Percentiles rank a stretch among this genome's conserved stretches.
Evolutionary conservation across 2,888 invertebrate genomes (phyloP).

Genomic region (Autographa pulchrina): DNA sequence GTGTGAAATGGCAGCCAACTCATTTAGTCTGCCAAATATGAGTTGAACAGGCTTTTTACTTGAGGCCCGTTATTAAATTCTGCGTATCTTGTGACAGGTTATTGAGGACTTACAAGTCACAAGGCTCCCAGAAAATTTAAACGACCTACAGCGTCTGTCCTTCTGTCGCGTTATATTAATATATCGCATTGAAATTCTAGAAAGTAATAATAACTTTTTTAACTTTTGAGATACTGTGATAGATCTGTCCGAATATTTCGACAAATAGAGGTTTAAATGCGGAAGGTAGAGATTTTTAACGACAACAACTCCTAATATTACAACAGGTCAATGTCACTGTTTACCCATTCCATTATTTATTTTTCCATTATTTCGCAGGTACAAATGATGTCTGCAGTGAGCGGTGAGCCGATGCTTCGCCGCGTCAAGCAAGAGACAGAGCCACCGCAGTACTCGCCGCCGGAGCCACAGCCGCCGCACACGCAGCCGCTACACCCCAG

Average conservation of each 20-base stretch:
- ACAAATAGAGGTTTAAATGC: too few species aligned
- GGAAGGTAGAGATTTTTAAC: too few species aligned
- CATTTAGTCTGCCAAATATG: not conserved
- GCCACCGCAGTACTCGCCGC: conserved; percentile 88
- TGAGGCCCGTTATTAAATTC: conserved; percentile 5
- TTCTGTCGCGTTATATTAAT: not conserved
- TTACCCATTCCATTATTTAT: too few species aligned
- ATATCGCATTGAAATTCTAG: not conserved
- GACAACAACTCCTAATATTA: too few species aligned
- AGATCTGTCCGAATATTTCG: too few species aligned
- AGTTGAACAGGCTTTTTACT: conserved; percentile 5
- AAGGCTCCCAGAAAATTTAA: not conserved
- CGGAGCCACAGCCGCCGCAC: conserved; percentile 85
- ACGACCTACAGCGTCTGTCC: not conserved
- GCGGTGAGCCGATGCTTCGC: conserved; percentile 80
- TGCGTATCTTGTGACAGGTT: conserved; percentile 3
- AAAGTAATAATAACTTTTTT: not conserved
- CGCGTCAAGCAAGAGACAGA: conserved; percentile 86
- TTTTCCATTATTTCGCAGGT: conserved; percentile 82
- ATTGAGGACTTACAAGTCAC: not conserved
- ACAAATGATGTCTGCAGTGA: conserved; percentile 92
- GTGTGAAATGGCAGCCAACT: not conserved
- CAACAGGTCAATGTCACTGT: too few species aligned
- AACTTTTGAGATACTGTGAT: not conserved
- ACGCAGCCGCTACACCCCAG: conserved; percentile 88